Evolutionary conservation across 2,113 vertebrate genomes (phyloP).

Genomic region (Recurvirostra avosetta): DNA sequence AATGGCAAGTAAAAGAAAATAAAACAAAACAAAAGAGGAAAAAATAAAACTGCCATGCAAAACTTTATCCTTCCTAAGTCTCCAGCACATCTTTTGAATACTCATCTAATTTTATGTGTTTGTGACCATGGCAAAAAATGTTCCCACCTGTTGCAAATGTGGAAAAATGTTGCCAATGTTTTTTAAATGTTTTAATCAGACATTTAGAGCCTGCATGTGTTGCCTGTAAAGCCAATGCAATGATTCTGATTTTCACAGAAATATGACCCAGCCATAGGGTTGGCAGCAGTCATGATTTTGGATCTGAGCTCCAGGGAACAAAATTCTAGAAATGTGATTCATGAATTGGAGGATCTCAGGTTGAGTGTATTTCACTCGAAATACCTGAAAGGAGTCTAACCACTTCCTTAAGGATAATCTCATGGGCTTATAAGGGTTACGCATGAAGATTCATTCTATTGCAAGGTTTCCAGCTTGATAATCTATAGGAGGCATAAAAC

Average conservation of each 20-base stretch:
- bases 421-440: neutral
- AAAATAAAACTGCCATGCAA: neutral
- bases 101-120: neutral
- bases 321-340: neutral
- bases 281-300: neutral
- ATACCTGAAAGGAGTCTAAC: neutral
- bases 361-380: neutral
- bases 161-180: neutral
- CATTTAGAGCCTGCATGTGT: neutral
- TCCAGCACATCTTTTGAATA: neutral
- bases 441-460: neutral
- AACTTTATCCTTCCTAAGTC: neutral
- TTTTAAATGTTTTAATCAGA: neutral
- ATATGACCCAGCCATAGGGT: rapidly evolving
- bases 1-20: neutral
- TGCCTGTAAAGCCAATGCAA: neutral
- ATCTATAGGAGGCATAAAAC: neutral
- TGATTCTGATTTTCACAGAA: neutral
- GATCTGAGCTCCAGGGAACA: neutral
- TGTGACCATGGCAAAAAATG: neutral
- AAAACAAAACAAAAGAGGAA: neutral
- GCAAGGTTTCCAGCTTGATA: neutral
- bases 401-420: neutral
- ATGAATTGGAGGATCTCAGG: neutral
- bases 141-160: neutral